These are phyloP conservation scores for Gryllus longicercus DNA, from an alignment of 2,888 invertebrate genomes.

Conservation along the genomic window DNA sequence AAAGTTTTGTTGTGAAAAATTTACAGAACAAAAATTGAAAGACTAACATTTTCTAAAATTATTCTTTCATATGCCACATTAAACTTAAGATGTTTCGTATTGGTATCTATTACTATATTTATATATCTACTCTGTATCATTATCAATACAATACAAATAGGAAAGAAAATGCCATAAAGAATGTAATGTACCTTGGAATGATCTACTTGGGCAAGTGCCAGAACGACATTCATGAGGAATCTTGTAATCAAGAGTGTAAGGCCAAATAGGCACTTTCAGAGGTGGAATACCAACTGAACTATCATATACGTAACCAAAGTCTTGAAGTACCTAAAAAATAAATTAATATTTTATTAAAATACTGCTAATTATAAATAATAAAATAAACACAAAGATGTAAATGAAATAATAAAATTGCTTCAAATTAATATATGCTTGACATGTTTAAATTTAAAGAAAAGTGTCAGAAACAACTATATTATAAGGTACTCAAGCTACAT, in stretches of 20 bases:
- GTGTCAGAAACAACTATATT: too few relatives aligned
- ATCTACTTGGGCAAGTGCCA: constrained; percentile 84
- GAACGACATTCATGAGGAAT: constrained; percentile 91
- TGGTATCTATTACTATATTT: constrained; percentile 21
- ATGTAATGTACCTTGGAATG: constrained; percentile 68
- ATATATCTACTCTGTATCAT: background rate
- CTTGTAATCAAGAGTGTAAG: constrained; percentile 90
- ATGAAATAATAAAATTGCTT: too few relatives aligned
- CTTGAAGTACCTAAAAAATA: constrained; percentile 70
- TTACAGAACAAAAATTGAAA: background rate
- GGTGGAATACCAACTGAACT: constrained; percentile 87
- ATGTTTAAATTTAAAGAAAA: too few relatives aligned
- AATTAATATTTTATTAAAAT: background rate
- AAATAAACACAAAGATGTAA: too few relatives aligned
- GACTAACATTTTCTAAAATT: background rate
- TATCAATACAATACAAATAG: background rate
- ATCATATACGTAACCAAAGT: constrained; percentile 89
- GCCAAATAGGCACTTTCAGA: constrained; percentile 79
- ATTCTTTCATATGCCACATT: background rate
- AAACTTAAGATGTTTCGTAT: background rate
- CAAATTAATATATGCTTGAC: too few relatives aligned
- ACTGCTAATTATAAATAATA: too few relatives aligned
- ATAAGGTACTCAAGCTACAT: too few relatives aligned
- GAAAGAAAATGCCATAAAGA: constrained; percentile 17
- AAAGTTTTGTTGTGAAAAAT: too few relatives aligned